Conservation (phyloP, 2,888 invertebrate species). For the Neoitamus cyanurus region DNA sequence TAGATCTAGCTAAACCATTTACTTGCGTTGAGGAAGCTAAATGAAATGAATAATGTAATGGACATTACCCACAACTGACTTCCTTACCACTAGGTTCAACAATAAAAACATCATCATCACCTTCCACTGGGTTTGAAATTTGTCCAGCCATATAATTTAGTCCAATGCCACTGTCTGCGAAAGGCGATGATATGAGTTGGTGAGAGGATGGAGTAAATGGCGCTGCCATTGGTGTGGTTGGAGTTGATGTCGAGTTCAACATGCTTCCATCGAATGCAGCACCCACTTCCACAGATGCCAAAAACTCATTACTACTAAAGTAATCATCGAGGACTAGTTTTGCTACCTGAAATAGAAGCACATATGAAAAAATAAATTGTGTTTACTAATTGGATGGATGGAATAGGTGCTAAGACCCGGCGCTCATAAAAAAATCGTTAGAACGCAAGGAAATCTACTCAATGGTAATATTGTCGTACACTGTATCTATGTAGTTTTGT, state of each 20-base stretch:
- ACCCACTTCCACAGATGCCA: conserved; percentile 65
- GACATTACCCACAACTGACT: background rate
- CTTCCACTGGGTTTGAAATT: conserved; percentile 58
- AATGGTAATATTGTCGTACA: too few relatives aligned
- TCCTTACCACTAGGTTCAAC: conserved; percentile 54
- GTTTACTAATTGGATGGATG: too few relatives aligned
- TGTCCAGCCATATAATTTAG: conserved; percentile 63
- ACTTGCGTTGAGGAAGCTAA: conserved; percentile 47
- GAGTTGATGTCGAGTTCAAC: conserved; percentile 63
- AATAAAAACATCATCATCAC: conserved; percentile 65
- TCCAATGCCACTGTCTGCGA: conserved; percentile 65
- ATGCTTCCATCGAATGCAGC: conserved; percentile 65
- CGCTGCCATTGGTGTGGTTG: conserved; percentile 59
- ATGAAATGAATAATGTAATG: background rate
- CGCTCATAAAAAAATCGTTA: too few relatives aligned
- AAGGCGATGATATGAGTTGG: conserved; percentile 56
- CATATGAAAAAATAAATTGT: too few relatives aligned
- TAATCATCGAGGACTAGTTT: conserved; percentile 90
- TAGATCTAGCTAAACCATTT: conserved; percentile 65
- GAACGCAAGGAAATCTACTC: too few relatives aligned
- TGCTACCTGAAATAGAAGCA: conserved; percentile 82
- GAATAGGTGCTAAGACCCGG: too few relatives aligned
- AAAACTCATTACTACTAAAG: conserved; percentile 70
- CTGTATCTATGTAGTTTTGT: too few relatives aligned
- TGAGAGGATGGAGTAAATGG: conserved; percentile 56